These are phyloP conservation scores for Megaceryle maxima DNA, from an alignment of 2,113 vertebrate genomes.

Conservation along the genomic window DNA sequence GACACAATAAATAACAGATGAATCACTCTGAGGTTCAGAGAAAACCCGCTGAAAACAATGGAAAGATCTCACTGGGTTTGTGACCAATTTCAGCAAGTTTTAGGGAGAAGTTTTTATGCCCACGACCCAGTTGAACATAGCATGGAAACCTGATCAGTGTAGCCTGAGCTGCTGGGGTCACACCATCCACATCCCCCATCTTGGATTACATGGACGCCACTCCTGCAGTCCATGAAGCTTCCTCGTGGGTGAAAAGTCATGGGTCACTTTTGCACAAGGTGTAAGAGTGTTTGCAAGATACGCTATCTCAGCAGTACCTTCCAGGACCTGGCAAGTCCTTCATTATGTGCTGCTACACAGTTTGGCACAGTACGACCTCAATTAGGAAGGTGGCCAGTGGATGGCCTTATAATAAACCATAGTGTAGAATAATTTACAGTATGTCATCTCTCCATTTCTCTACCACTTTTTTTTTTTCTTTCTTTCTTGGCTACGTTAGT, in stretches of 20 bases:
- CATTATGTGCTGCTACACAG: not conserved
- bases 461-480: not conserved
- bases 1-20: not conserved
- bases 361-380: not conserved
- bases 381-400: not conserved
- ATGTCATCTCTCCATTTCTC: not conserved
- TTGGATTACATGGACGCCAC: not conserved
- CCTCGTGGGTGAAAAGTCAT: accelerated
- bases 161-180: not conserved
- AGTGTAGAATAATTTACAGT: not conserved
- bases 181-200: not conserved
- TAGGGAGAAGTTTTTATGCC: not conserved
- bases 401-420: not conserved
- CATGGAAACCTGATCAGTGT: not conserved
- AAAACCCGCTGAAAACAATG: not conserved
- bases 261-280: not conserved
- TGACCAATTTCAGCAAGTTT: not conserved
- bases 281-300: not conserved
- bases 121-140: not conserved
- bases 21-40: not conserved
- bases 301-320: too few relatives aligned
- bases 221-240: not conserved
- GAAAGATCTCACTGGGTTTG: not conserved
- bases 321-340: not conserved
- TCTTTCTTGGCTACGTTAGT: not conserved